Evolutionary conservation across 2,888 invertebrate genomes (phyloP).

Genomic region (Tenthredo distinguenda): DNA sequence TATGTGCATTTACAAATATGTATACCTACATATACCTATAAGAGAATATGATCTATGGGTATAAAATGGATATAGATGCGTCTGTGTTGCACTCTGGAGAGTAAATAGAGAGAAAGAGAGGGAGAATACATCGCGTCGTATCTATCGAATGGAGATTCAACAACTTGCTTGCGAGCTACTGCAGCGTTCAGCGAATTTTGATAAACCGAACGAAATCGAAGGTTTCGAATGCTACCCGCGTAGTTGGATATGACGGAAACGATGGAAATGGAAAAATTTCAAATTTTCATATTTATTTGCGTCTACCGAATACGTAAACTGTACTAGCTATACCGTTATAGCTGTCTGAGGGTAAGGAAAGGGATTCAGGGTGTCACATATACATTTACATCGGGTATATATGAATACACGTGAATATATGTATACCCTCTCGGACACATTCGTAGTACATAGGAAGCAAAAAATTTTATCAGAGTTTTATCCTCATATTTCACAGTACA

Average conservation of each 20-base stretch:
- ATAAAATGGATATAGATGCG: not conserved
- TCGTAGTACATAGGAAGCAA: not conserved
- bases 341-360: not conserved
- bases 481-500: not conserved
- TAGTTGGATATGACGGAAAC: conserved; percentile 23
- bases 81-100: not conserved
- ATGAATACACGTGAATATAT: not conserved
- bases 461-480: not conserved
- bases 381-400: conserved; percentile 1
- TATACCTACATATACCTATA: not conserved
- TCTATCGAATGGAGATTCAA: conserved; percentile 11
- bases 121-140: not conserved
- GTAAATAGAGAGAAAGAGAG: not conserved
- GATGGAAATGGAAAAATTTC: conserved; percentile 42
- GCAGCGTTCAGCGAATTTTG: conserved; percentile 44
- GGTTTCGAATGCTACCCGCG: conserved; percentile 25
- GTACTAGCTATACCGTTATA: not conserved
- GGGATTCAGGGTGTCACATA: not conserved
- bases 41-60: not conserved
- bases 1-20: not conserved
- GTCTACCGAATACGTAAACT: conserved; percentile 1
- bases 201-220: conserved; percentile 13
- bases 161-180: not conserved
- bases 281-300: conserved; percentile 16
- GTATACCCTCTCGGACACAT: not conserved